phyloP scores from a whole-genome alignment of 2,113 vertebrate species.

The Echinops telfairi region DNA sequence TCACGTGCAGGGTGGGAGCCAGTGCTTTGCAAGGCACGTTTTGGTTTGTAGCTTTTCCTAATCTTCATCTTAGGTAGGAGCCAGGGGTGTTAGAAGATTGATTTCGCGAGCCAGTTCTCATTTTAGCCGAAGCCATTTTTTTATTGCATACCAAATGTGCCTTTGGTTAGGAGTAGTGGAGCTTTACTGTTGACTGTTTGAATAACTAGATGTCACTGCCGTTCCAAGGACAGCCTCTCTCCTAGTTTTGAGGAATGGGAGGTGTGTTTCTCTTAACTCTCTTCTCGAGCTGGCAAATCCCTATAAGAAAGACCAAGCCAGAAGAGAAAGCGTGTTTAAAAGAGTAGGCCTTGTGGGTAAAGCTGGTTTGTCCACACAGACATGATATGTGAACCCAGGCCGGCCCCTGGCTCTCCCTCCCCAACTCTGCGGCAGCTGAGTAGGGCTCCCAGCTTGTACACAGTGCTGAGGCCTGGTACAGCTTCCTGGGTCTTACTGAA shows the following conservation, averaged over 20 bases:
- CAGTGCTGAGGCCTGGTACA: not conserved
- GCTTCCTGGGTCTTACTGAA: not conserved
- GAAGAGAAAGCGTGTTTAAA: not conserved
- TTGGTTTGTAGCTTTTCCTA: slow-evolving; percentile 65
- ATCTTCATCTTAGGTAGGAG: slow-evolving; percentile 61
- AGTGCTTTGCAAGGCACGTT: slow-evolving; percentile 57
- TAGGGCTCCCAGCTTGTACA: not conserved
- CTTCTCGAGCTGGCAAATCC: not conserved
- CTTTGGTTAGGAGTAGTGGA: slow-evolving; percentile 79
- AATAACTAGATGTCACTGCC: slow-evolving; percentile 70
- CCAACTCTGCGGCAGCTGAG: not conserved
- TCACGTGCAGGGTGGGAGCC: slow-evolving; percentile 57
- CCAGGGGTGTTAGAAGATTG: slow-evolving; percentile 59
- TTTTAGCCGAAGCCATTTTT: slow-evolving; percentile 83
- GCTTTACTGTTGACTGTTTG: slow-evolving; percentile 51
- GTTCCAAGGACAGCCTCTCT: slow-evolving; percentile 23
- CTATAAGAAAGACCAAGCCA: not conserved
- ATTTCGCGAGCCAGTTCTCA: slow-evolving; percentile 72
- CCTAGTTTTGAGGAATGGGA: not conserved
- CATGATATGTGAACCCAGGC: not conserved
- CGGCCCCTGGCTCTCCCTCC: not conserved
- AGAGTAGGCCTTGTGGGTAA: not conserved
- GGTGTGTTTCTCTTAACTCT: slow-evolving; percentile 1
- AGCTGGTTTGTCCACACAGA: not conserved
- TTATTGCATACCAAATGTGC: slow-evolving; percentile 85